Base-by-base conservation (phyloP, 2,888 invertebrate genomes). In the Drosophila mimetica region DNA sequence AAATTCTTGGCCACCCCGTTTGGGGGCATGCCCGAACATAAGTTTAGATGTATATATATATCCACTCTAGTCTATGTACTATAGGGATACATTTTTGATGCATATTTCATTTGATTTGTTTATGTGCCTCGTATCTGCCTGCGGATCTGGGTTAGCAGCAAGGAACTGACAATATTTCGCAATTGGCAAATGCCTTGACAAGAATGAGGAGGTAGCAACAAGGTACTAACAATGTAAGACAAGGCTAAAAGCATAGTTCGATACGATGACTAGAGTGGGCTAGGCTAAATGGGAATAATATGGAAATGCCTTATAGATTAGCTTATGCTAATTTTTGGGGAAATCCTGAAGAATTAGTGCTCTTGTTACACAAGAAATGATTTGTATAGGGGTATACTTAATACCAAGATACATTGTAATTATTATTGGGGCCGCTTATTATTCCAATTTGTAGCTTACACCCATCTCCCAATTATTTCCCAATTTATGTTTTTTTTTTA, bases 141-240 rank as follows among this genome's bases (percentile, higher is more conserved):
- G 67, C 34, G 22, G 41, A 63, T 69, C 63, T 72, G 63, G 54
- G 63, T 54, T 61, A 61, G 64, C 64, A 39, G 46, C 46, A 63
- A 55, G 80, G 88, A 81, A 46, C 76, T 41, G 60, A 51, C 65
- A 32, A 71, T 44, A 73, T 85, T 77, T 81, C 55, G 63, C 72
- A 78, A 50, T 47, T 32, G 60, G 18, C 48, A 44, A 67, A 53
- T 57, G 55, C 58, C 64, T n/a, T 4, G 16, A 14, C 28, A 36
- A 42, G 47, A 44, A 67, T 42, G 42, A 22, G 63, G 63, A 44
- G 42, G 20, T 64, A 14, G 16, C 48, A 41, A 32, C 25, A 58
- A 59, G 28, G 37, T 37, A 36, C 16, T 44, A 34, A 30, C 37
- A 37, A 25, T n/a, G 44, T 30, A 63, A 46, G 60, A 30, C 60